Percentiles rank a stretch among this genome's conserved stretches.
These are phyloP conservation scores for Mythimna ferrago DNA, from an alignment of 2,888 invertebrate genomes.

Conservation along the genomic window DNA sequence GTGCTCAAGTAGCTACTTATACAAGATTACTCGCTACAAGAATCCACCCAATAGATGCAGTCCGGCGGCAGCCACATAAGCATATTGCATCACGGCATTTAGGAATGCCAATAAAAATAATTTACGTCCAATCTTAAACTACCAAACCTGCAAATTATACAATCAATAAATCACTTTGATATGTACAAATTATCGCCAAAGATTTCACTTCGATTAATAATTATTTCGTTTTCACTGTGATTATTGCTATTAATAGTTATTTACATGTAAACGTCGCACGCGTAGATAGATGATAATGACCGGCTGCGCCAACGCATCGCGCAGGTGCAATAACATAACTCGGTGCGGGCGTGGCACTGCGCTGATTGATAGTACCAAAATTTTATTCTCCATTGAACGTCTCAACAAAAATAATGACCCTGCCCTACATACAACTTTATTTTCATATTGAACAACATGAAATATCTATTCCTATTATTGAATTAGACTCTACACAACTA, in stretches of 20 bases:
- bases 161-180: conserved; percentile 64
- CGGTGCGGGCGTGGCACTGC: conserved; percentile 44
- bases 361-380: conserved; percentile 57
- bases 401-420: conserved; percentile 40
- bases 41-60: conserved; percentile 39
- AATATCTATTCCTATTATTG: conserved; percentile 58
- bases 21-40: conserved; percentile 41
- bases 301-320: conserved; percentile 65
- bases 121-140: conserved; percentile 48
- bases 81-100: conserved; percentile 39
- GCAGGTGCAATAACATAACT: conserved; percentile 62
- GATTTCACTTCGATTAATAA: conserved; percentile 73
- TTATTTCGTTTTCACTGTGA: conserved; percentile 73
- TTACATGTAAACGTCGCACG: conserved; percentile 69
- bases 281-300: conserved; percentile 66
- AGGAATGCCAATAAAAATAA: conserved; percentile 51
- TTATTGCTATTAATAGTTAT: conserved; percentile 75
- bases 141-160: conserved; percentile 61
- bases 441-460: conserved; percentile 45
- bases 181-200: conserved; percentile 62
- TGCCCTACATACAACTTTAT: conserved; percentile 51
- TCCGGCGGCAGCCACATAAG: conserved; percentile 23
- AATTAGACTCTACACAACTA: conserved; percentile 52
- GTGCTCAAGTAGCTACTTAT: conserved; percentile 47
- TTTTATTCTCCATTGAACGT: conserved; percentile 40